A percentile compares a stretch with the other conserved stretches of the same genome.
Evolutionary conservation across 2,797 vertebrate species (phyloP).

Genomic region (Salarias fasciatus): DNA sequence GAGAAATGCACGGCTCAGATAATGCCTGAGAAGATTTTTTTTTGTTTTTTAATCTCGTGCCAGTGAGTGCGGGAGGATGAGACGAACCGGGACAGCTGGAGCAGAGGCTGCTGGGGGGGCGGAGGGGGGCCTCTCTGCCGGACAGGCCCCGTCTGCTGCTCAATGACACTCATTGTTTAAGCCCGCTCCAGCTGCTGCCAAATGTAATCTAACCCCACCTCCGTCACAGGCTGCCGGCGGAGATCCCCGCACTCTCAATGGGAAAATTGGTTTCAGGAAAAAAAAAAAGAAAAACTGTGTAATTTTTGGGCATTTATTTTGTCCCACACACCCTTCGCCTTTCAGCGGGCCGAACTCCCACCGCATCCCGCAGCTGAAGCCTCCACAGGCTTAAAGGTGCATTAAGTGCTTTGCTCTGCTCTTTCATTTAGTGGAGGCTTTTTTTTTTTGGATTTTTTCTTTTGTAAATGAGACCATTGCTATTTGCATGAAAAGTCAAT

Average conservation of each 20-base stretch:
- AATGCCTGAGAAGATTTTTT: constrained; percentile 15
- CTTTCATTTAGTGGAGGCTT: neutral
- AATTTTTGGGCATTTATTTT: constrained; percentile 44
- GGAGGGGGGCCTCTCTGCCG: constrained; percentile 57
- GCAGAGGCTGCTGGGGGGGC: constrained; percentile 44
- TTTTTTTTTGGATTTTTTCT: too few species aligned
- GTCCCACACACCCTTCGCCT: constrained; percentile 1
- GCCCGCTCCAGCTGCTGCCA: constrained; percentile 79
- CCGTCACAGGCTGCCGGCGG: constrained; percentile 57
- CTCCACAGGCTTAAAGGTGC: constrained; percentile 1
- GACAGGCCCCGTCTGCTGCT: constrained; percentile 75
- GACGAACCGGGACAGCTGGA: constrained; percentile 79
- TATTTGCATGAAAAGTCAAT: neutral
- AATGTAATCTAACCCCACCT: constrained; percentile 72
- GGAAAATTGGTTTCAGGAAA: constrained; percentile 51
- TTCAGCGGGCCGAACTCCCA: constrained; percentile 13
- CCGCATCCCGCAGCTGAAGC: constrained; percentile 5
- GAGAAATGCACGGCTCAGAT: constrained; percentile 32
- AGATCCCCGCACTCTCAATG: constrained; percentile 32
- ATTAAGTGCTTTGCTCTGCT: neutral
- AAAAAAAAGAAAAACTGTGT: constrained; percentile 1
- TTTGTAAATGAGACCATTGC: too few species aligned
- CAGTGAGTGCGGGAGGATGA: constrained; percentile 50
- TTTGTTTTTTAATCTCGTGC: constrained; percentile 32
- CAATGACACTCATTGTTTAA: constrained; percentile 82